These are phyloP conservation scores for Myripristis jacobus DNA, from an alignment of 2,797 vertebrate species.

Conservation along the genomic window DNA sequence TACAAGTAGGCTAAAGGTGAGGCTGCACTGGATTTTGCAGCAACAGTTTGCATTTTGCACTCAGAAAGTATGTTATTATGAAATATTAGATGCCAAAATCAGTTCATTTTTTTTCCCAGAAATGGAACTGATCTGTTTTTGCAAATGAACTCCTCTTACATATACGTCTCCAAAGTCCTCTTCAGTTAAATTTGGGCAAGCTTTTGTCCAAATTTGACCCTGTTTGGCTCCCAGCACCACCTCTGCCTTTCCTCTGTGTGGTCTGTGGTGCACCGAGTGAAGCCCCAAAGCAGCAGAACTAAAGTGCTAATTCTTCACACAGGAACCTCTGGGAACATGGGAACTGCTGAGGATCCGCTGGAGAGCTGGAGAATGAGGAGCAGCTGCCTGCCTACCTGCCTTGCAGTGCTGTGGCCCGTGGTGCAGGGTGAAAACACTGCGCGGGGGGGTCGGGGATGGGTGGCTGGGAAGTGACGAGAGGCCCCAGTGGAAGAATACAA, in stretches of 20 bases:
- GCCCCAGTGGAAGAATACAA: neutral
- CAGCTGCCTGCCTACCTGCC: conserved; percentile 66
- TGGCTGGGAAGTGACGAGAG: neutral
- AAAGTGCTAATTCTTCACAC: conserved; percentile 83
- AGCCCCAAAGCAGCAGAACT: conserved; percentile 78
- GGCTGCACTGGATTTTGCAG: no score
- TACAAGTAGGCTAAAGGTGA: no score
- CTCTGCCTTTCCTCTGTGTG: conserved; percentile 63
- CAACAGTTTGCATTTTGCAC: no score
- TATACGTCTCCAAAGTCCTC: conserved; percentile 20
- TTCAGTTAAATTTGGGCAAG: conserved; percentile 30
- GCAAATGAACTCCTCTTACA: no score
- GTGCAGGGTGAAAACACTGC: conserved; percentile 41
- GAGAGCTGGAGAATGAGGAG: conserved; percentile 81
- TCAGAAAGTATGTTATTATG: no score
- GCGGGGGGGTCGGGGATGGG: neutral
- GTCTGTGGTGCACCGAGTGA: conserved; percentile 81
- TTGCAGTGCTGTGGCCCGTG: conserved; percentile 48
- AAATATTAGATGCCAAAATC: no score
- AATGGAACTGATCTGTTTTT: no score
- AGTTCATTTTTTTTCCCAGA: no score
- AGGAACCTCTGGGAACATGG: conserved; percentile 83
- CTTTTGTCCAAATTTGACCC: conserved; percentile 7
- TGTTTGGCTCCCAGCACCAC: conserved; percentile 9
- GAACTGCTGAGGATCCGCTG: conserved; percentile 85